Conservation (phyloP, 2,888 invertebrate species). For the Megastigmus dorsalis region DNA sequence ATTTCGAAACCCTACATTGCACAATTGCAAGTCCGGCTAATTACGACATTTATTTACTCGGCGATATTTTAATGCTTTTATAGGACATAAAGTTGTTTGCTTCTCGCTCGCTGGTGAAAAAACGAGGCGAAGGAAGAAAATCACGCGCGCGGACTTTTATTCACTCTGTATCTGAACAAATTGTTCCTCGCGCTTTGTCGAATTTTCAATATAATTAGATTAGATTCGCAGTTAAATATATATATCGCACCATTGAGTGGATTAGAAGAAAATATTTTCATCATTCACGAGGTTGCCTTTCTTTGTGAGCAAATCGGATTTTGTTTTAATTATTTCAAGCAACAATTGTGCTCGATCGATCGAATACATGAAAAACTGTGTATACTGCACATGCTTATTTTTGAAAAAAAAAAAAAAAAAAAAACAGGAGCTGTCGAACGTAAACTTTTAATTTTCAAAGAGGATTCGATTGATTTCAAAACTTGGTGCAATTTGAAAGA, state of each 20-base stretch:
- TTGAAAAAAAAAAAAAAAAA: not conserved
- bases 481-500: constrained; percentile 2
- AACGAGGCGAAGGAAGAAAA: no score
- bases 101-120: not conserved
- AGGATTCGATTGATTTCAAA: constrained; percentile 4
- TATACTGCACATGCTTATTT: no score
- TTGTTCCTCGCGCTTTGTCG: not conserved
- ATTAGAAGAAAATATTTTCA: not conserved
- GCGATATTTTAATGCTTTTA: constrained; percentile 11
- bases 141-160: no score
- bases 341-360: no score
- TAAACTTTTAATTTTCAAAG: constrained; percentile 12
- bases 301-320: not conserved
- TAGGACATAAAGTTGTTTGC: not conserved
- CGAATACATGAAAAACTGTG: no score
- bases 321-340: not conserved
- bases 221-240: not conserved
- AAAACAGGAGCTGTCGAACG: not conserved
- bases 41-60: constrained; percentile 3
- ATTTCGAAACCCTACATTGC: not conserved
- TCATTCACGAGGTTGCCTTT: not conserved
- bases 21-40: constrained; percentile 11
- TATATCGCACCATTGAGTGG: not conserved
- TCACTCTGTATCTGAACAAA: not conserved
- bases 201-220: not conserved